Base-by-base conservation (phyloP, 2,797 vertebrate genomes). In the Danio aesculapii region DNA sequence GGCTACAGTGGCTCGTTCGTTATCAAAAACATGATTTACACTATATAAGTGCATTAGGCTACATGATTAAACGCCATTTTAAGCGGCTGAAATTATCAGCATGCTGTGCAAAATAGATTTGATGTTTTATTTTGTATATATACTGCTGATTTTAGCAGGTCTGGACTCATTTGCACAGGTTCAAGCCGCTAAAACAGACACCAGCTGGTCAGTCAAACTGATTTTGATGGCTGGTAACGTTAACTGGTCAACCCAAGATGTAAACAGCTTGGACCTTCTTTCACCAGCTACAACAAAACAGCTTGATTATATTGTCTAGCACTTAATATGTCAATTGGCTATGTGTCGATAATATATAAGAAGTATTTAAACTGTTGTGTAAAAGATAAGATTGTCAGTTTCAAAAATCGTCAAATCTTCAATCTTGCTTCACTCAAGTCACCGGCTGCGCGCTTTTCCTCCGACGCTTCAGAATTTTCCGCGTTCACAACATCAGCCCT, bases 401-500 rank as follows among this genome's bases (percentile, higher is more conserved):
- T 71, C 58, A 66, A 72, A 39, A 70, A 17, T 44, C 8, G 17
- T 74, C 39, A 17, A 49, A 59, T 58, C 52, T 75, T 16, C 9
- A 72, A 17, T 43, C 41, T 80, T 55, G 69, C 77, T n/a, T 63
- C 77, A 64, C 49, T 57, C 49, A 16, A 55, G 49, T 76, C 57
- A 41, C 76, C 66, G 46, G 55, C 30, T 62, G n/a, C 7, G 14
- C 17, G 39, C n/a, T 74, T 83, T 30, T 30, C 30, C 85, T 83
- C 71, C 77, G 73, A 62, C 58, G 69, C 64, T 82, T 84, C 74
- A 77, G 39, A 59, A 67, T 82, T 84, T 84, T 84, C 78, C 85
- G 64, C 44, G 69, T 53, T 76, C 46, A 53, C 12, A 46, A 17
- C 13, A 61, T 1, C 13, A 50, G 62, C 30, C 43, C 64, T 41